Evolutionary conservation across 37 sponge, comb jelly and placozoan genomes (phyloP).

Genomic region (Agelas oroides): DNA sequence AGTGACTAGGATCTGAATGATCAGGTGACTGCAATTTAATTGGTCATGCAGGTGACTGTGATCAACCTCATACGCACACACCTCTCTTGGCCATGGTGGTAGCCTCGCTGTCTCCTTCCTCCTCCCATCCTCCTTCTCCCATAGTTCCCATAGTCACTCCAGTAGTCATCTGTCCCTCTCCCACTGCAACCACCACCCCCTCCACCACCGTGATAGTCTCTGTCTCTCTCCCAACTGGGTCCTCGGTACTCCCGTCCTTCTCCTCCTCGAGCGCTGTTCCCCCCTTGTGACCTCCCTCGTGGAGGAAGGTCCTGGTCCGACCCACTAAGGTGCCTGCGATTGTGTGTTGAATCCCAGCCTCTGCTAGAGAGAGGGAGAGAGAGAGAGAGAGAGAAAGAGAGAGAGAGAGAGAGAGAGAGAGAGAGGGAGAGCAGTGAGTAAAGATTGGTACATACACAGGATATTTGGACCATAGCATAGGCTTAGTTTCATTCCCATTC

Average conservation of each 20-base stretch:
- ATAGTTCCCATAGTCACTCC: neutral
- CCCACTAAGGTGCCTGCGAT: neutral
- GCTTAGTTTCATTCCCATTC: too few relatives aligned
- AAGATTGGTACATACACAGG: too few relatives aligned
- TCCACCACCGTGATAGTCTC: neutral
- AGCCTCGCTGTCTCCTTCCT: too few relatives aligned
- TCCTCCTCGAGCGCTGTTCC: neutral
- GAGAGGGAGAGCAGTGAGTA: neutral
- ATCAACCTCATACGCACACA: too few relatives aligned
- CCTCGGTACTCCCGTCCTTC: neutral
- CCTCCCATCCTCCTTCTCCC: neutral
- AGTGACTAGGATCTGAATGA: too few relatives aligned
- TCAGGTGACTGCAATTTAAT: too few relatives aligned
- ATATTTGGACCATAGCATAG: too few relatives aligned
- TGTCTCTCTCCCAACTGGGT: neutral
- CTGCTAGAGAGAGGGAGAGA: constrained; percentile 1
- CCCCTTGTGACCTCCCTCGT: neutral
- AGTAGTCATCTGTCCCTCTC: neutral
- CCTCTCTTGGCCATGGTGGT: too few relatives aligned
- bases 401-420: neutral
- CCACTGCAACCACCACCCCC: neutral
- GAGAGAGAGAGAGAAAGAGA: neutral
- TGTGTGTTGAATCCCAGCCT: neutral
- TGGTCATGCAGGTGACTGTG: too few relatives aligned
- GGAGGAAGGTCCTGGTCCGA: neutral